Evolutionary conservation across 2,888 invertebrate species (phyloP).

Genomic region (Synergus japonicus): DNA sequence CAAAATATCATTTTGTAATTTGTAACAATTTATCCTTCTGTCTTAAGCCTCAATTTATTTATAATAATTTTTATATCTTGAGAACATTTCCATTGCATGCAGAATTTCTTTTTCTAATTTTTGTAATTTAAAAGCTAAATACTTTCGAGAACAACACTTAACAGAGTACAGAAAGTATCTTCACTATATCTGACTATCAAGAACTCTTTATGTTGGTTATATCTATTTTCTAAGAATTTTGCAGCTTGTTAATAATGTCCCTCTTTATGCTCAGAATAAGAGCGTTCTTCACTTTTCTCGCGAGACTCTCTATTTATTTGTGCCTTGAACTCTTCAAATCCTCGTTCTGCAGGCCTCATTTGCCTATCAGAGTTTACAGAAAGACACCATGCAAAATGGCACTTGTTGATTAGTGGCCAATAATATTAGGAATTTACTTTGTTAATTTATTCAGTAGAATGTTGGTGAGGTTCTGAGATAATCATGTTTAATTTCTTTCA

Average conservation of each 20-base stretch:
- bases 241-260: neutral
- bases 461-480: neutral
- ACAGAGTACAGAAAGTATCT: no score
- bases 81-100: neutral
- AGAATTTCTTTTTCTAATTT: neutral
- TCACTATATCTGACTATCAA: neutral
- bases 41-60: neutral
- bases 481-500: neutral
- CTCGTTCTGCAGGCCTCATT: neutral
- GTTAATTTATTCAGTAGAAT: no score
- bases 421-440: neutral
- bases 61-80: neutral
- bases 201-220: neutral
- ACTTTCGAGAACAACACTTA: no score
- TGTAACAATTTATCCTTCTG: neutral
- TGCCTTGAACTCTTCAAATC: neutral
- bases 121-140: neutral
- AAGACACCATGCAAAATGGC: neutral
- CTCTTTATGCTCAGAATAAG: neutral
- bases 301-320: neutral
- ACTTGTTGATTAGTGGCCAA: neutral
- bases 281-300: conserved; percentile 1
- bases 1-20: neutral
- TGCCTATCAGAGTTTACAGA: neutral
- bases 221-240: neutral